Evolutionary conservation across 1,140 invertebrate species (phyloP), one percentile per base, ranked within the genome.

Genomic region (Thaumetopoea pityocampa): DNA sequence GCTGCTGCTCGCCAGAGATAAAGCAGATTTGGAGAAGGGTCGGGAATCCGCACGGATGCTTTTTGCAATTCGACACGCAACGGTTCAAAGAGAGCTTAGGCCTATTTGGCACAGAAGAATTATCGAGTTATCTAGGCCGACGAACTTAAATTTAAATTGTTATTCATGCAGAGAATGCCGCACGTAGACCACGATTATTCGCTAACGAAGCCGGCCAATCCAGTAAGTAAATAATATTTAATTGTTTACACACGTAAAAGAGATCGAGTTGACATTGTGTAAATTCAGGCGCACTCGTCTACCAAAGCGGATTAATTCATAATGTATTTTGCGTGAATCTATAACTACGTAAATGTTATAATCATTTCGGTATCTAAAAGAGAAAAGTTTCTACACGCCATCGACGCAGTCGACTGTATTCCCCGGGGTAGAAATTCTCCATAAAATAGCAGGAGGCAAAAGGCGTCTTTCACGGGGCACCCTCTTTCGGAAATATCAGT

Each of bases 181-280:
- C 55, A 45, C 30, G 48, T 29, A 49, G 24, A 42, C 34, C 37
- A 32, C 34, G 36, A 35, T 44, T 45, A 50, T 43, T 51, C 65
- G 59, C 59, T 55, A 60, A 45, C 45, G 35, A 36, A 42, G 40
- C 24, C 34, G 30, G 30, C 34, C 53, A 46, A 48, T 33, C 36
- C 36, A 40, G 40, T 44, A 36, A 34, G 41, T 42, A 54, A 51
- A 54, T 56, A 63, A 66, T 70, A 70, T 68, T 59, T 70, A 55
- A 71, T 66, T 52, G 62, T 64, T 66, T 56, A 60, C 55, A 66
- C 52, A 61, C 58, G 62, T 57, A 66, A 53, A 63, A 52, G 51
- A 50, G 47, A 28, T 47, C 50, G 46, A 44, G 44, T 52, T 45
- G 27, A 42, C 52, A 66, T 76, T 70, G 71, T 76, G 70, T 61